Percentiles rank a stretch among this genome's conserved stretches.
Evolutionary conservation across 2,888 invertebrate genomes (phyloP).

Genomic region (Cheilosia vernalis): DNA sequence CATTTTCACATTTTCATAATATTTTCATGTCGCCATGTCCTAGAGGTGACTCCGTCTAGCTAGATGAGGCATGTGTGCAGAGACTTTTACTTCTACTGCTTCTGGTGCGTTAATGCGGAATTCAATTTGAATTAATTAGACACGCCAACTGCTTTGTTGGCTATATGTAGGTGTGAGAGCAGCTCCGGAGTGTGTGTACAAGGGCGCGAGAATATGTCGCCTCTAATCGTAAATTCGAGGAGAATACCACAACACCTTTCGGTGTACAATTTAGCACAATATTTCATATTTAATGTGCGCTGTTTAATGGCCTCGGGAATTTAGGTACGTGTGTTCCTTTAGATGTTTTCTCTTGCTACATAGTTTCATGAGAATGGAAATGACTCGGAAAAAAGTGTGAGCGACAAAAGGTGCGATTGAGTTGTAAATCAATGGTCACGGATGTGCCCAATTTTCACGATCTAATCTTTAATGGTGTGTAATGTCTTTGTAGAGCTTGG

Average conservation of each 20-base stretch:
- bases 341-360: conserved; percentile 9
- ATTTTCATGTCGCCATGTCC: conserved; percentile 55
- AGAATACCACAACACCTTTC: conserved; percentile 48
- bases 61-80: conserved; percentile 34
- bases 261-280: conserved; percentile 71
- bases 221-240: conserved; percentile 25
- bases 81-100: not conserved
- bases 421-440: conserved; percentile 68
- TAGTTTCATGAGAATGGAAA: conserved; percentile 23
- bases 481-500: no score
- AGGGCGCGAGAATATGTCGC: conserved; percentile 45
- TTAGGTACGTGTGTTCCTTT: conserved; percentile 30
- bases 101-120: conserved; percentile 54
- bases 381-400: conserved; percentile 22
- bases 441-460: conserved; percentile 57
- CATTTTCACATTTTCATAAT: conserved; percentile 59
- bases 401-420: conserved; percentile 42
- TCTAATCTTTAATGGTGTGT: conserved; percentile 30
- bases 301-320: conserved; percentile 57
- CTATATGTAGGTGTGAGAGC: conserved; percentile 19
- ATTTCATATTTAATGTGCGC: conserved; percentile 64
- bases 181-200: conserved; percentile 18
- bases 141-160: conserved; percentile 60
- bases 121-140: conserved; percentile 73
- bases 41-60: conserved; percentile 7